Base-by-base conservation (phyloP, 2,888 invertebrate species). In the Drosophila testacea region DNA sequence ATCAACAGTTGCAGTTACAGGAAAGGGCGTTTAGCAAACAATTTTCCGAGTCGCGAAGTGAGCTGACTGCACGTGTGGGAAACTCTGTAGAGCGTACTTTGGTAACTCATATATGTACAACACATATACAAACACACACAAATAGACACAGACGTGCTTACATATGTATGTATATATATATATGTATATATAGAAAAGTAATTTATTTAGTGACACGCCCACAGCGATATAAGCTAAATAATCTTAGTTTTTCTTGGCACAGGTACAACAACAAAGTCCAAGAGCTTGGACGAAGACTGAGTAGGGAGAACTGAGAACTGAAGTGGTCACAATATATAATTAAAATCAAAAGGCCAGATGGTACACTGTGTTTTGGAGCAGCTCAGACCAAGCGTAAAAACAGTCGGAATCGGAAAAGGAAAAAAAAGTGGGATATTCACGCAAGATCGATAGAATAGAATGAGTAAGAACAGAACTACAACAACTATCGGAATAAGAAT, bases 291-390 rank as follows among this genome's bases (percentile, higher is more conserved):
- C 27, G 13, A 16, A 55, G 30, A 39, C 34, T 7, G 9, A 34
- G 41, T 46, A 7, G 38, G 27, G 38, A 61, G 64, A 47, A 75
- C 22, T 22, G 22, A 22, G 22, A 57, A 73, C 73, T 77, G 64
- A 72, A 85, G 74, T 88, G 83, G 86, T 88, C 85, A 80, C 85
- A 85, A 88, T 88, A 88, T 85, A 85, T 85, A 85, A 85, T 85
- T 85, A 85, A 85, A 85, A 85, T 86, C 82, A 80, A 81, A 83
- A 83, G 76, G 72, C 88, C 85, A 85, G 88, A 85, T 88, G 88
- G 88, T 78, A 73, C 63, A 60, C 57, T 51, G 48, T 52, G 60
- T 38, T 39, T 47, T 47, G 57, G 34, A 46, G 51, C 47, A 32
- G 39, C 41, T 27, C 56, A 47, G 11, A 9, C 46, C 41, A 56